phyloP scores from a whole-genome alignment of 2,113 vertebrate genomes.

The Columba livia region DNA sequence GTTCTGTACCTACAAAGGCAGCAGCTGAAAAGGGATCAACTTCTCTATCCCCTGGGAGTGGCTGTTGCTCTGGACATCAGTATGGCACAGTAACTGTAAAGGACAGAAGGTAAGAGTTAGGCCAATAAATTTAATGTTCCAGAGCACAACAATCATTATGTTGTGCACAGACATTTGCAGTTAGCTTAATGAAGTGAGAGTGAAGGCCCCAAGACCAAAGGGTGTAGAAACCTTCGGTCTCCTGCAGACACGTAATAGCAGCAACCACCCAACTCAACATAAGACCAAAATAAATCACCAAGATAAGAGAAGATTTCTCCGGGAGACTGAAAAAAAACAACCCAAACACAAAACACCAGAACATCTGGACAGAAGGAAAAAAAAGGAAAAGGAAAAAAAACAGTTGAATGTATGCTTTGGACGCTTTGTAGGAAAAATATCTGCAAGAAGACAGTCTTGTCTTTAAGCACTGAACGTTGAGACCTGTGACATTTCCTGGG shows the following conservation, averaged over 20 bases:
- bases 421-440: constrained; percentile 39
- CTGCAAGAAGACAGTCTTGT: not conserved
- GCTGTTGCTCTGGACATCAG: not conserved
- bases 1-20: too few relatives aligned
- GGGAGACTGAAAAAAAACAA: not conserved
- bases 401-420: constrained; percentile 15
- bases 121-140: not conserved
- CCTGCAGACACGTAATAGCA: not conserved
- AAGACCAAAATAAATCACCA: constrained; percentile 54
- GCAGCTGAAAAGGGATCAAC: not conserved
- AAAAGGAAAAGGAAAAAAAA: not conserved
- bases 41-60: not conserved
- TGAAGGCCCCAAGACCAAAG: not conserved
- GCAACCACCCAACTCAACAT: constrained; percentile 5
- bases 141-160: not conserved
- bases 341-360: not conserved
- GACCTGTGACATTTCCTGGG: not conserved
- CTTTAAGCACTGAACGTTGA: constrained; percentile 7
- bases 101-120: not conserved
- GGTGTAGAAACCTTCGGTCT: constrained; percentile 23
- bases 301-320: constrained; percentile 54
- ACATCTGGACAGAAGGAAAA: constrained; percentile 49
- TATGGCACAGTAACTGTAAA: not conserved
- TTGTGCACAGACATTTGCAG: not conserved
- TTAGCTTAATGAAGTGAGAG: not conserved